These are phyloP conservation scores for Drosophila pallidifrons DNA, from an alignment of 1,140 invertebrate genomes.

Conservation along the genomic window DNA sequence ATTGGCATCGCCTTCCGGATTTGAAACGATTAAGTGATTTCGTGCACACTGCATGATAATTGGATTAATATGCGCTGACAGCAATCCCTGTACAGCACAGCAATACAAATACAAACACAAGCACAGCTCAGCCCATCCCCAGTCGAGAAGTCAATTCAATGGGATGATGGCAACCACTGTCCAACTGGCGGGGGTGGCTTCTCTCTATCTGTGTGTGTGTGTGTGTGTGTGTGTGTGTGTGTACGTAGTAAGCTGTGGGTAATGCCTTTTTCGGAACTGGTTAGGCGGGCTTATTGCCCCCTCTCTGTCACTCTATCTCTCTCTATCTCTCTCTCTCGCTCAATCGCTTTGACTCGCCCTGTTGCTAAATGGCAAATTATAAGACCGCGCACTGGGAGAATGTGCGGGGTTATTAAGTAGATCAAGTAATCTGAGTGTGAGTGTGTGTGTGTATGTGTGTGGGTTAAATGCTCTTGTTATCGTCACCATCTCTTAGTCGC, in stretches of 20 bases:
- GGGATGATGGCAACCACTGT: constrained; percentile 57
- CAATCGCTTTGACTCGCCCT: background rate
- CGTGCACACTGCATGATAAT: constrained; percentile 80
- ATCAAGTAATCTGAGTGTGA: constrained; percentile 25
- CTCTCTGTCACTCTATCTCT: too few relatives aligned
- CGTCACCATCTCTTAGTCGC: constrained; percentile 21
- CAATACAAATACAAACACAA: background rate
- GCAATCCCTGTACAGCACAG: constrained; percentile 19
- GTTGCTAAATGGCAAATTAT: constrained; percentile 43
- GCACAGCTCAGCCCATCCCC: background rate
- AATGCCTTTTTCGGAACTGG: constrained; percentile 23
- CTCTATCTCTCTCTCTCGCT: too few relatives aligned
- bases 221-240: too few relatives aligned
- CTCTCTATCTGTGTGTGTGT: background rate
- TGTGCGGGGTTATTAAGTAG: constrained; percentile 46
- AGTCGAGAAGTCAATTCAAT: constrained; percentile 37
- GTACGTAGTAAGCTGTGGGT: constrained; percentile 19
- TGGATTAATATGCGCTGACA: constrained; percentile 84
- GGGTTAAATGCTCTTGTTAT: constrained; percentile 71
- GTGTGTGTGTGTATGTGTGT: constrained; percentile 2
- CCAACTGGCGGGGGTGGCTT: constrained; percentile 4
- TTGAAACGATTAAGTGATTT: constrained; percentile 79
- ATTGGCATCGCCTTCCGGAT: constrained; percentile 57
- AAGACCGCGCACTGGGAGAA: constrained; percentile 13
- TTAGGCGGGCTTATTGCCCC: constrained; percentile 10